Conservation (phyloP, 2,113 vertebrate species). For the Thunnus thynnus region DNA sequence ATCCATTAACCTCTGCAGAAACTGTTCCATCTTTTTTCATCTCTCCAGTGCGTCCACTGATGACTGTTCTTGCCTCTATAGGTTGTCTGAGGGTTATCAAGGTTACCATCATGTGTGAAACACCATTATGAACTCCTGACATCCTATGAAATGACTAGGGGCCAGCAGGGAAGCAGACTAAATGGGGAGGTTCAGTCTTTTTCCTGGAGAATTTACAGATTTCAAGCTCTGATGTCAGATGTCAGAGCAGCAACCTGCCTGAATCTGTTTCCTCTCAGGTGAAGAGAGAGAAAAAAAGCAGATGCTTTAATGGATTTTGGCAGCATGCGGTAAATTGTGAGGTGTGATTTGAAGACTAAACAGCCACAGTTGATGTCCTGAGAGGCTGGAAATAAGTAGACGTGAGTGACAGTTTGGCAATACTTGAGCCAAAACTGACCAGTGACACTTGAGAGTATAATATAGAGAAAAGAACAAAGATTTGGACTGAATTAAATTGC, state of each 20-base stretch:
- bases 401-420: slow-evolving; percentile 36
- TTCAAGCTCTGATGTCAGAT: not conserved
- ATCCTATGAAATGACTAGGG: slow-evolving; percentile 40
- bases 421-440: slow-evolving; percentile 40
- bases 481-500: not conserved
- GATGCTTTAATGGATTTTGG: slow-evolving; percentile 62
- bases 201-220: not conserved
- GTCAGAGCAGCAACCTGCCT: not conserved
- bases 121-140: slow-evolving; percentile 25
- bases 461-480: slow-evolving; percentile 1
- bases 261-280: too few species aligned
- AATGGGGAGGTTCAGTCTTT: slow-evolving; percentile 50
- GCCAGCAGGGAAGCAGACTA: slow-evolving; percentile 28
- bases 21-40: not conserved
- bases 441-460: slow-evolving; percentile 18
- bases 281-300: slow-evolving; percentile 17
- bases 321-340: slow-evolving; percentile 41
- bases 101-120: slow-evolving; percentile 34
- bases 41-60: not conserved
- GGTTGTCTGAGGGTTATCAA: slow-evolving; percentile 23
- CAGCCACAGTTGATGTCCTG: slow-evolving; percentile 30
- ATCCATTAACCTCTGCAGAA: slow-evolving; percentile 30
- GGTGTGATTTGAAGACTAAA: slow-evolving; percentile 64
- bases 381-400: slow-evolving; percentile 41
- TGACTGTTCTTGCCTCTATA: not conserved